Base-by-base conservation (phyloP, 2,797 vertebrate genomes). In the Sebastes baramenuke region DNA sequence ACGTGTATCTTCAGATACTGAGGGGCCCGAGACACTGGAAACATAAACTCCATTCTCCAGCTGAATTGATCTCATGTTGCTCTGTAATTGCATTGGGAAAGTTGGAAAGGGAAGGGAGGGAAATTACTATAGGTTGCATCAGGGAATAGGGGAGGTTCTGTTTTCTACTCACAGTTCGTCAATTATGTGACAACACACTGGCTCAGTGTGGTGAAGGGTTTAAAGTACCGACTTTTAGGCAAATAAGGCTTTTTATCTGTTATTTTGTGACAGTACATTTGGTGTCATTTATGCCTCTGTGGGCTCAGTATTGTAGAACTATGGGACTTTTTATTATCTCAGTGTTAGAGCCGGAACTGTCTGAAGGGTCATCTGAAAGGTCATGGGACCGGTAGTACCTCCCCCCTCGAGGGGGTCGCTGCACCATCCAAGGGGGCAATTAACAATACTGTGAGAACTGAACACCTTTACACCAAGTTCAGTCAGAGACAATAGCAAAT, bases 71-170 rank as follows among this genome's bases (percentile, higher is more conserved):
- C 91, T 91, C 86, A 61, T 89, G 89, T 91, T 89, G 87, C 88
- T 77, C 73, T 83, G 88, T 93, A 92, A 94, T 93, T 92, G 87
- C 86, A 87, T 90, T 80, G 89, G 86, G 84, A 82, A 91, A 82
- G 87, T 75, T 75, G 61, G 62, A 80, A 70, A 66, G 54, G 34
- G 82, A 61, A 46, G 34, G 42, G 25, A 54, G 74, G 70, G 80
- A 70, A 68, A 86, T 84, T 60, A 75, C 85, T 75, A 49, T 38
- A 55, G 81, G 89, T 83, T 69, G 72, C 82, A 79, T 81, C 14
- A 22, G 84, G 84, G 83, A 77, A 76, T 54, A 64, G 72, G 27
- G 54, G 27, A 54, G 72, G 60, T 72, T 82, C 64, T 75, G 77
- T 64, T 88, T 30, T 78, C 62, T 75, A 27, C 69, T 79, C 72